These are phyloP conservation scores for Peromyscus californicus DNA, from an alignment of 2,113 vertebrate species.

Conservation along the genomic window DNA sequence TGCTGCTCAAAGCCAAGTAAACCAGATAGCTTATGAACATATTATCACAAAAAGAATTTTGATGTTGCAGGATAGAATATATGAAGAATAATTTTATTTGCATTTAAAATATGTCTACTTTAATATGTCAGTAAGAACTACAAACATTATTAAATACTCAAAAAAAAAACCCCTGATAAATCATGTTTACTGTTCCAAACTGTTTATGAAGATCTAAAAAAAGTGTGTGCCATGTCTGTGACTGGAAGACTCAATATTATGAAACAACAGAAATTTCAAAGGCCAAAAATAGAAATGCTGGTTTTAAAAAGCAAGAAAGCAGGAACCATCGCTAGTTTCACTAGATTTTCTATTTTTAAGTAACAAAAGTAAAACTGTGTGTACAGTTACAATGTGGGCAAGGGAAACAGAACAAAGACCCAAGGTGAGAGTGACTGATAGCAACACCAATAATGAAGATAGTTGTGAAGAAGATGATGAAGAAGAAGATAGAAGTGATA, in stretches of 20 bases:
- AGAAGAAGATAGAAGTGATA: too few relatives aligned
- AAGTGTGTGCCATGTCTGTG: background rate
- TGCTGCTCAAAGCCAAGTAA: background rate
- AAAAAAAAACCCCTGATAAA: background rate
- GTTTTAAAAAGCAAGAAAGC: background rate
- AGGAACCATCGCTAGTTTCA: background rate
- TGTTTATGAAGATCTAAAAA: background rate
- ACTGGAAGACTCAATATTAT: background rate
- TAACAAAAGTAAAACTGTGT: background rate
- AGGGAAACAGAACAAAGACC: background rate
- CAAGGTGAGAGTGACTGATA: background rate
- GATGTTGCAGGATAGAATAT: slow-evolving; percentile 15
- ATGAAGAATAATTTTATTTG: background rate
- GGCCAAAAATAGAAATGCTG: background rate
- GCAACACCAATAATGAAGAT: background rate
- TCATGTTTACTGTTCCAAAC: background rate
- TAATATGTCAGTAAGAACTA: background rate
- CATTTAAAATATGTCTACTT: background rate
- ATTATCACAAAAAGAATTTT: background rate
- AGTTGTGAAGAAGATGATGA: background rate
- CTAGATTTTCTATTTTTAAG: background rate
- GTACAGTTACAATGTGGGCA: too few relatives aligned
- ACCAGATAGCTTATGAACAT: background rate
- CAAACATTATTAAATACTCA: background rate
- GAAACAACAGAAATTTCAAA: background rate